A percentile compares a stretch with the other conserved stretches of the same genome.
Conservation (phyloP, 2,888 invertebrate genomes). For the Unio delphinus region DNA sequence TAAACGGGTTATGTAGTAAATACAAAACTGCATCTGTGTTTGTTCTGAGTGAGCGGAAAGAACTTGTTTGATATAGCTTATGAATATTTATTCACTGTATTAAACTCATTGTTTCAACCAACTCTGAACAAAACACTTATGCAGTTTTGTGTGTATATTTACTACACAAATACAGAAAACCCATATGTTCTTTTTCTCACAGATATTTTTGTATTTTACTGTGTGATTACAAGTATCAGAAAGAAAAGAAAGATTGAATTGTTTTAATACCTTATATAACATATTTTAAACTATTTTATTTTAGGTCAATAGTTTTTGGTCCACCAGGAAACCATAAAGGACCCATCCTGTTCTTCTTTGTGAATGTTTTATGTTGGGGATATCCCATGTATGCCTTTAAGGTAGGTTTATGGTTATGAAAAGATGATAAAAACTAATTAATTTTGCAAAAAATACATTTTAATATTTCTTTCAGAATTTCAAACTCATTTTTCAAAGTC, state of each 20-base stretch:
- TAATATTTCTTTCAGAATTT: conserved; percentile 4
- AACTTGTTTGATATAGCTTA: no score
- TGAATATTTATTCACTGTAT: no score
- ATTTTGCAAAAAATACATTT: neutral
- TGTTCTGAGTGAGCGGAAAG: no score
- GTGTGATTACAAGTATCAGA: no score
- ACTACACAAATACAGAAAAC: neutral
- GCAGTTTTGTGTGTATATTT: neutral
- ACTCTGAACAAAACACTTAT: no score
- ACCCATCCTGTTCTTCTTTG: conserved; percentile 86
- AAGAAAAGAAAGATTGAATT: no score
- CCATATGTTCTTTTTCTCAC: no score
- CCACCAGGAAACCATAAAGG: conserved; percentile 93
- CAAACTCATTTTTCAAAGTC: neutral
- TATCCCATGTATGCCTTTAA: conserved; percentile 94
- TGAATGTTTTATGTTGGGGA: conserved; percentile 90
- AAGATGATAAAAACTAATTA: neutral
- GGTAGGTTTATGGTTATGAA: conserved; percentile 71
- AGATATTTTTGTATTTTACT: no score
- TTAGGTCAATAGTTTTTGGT: conserved; percentile 87
- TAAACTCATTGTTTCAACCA: no score
- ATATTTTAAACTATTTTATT: conserved; percentile 30
- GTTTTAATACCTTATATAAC: no score
- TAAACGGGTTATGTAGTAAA: no score
- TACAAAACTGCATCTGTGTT: no score